Evolutionary conservation across 1,140 invertebrate species (phyloP).

Genomic region (Drosophila malerkotliana): DNA sequence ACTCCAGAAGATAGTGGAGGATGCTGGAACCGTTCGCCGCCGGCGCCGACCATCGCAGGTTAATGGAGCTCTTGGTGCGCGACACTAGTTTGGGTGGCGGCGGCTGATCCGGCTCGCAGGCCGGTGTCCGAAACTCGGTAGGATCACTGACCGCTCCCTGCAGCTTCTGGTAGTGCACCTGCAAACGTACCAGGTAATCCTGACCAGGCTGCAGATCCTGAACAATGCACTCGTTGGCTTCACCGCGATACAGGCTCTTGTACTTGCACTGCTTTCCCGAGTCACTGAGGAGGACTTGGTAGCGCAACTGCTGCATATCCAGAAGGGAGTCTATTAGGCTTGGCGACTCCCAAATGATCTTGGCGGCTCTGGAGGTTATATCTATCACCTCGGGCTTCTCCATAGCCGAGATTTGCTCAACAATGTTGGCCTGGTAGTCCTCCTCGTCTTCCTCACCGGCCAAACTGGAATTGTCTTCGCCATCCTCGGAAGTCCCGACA

Average conservation of each 20-base stretch:
- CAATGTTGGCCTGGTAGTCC: slow-evolving; percentile 86
- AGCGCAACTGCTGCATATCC: slow-evolving; percentile 87
- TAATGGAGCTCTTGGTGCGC: slow-evolving; percentile 86
- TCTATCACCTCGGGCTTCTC: slow-evolving; percentile 91
- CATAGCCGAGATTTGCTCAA: slow-evolving; percentile 89
- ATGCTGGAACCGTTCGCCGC: slow-evolving; percentile 92
- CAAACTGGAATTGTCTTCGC: slow-evolving; percentile 88
- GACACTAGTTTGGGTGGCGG: slow-evolving; percentile 86
- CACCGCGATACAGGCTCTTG: slow-evolving; percentile 91
- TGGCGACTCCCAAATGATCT: slow-evolving; percentile 91
- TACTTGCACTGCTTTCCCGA: slow-evolving; percentile 90
- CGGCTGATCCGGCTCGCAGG: slow-evolving; percentile 88
- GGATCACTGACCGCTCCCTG: slow-evolving; percentile 85
- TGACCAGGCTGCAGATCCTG: slow-evolving; percentile 92
- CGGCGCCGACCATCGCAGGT: slow-evolving; percentile 88
- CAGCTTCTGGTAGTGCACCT: slow-evolving; percentile 85
- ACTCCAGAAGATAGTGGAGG: slow-evolving; percentile 91
- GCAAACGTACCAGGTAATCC: slow-evolving; percentile 91
- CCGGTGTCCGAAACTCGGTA: slow-evolving; percentile 86
- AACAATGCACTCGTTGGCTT: slow-evolving; percentile 89
- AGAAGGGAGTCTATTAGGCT: slow-evolving; percentile 85
- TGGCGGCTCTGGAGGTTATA: slow-evolving; percentile 90
- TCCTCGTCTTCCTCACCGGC: slow-evolving; percentile 87
- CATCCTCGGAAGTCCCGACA: slow-evolving; percentile 87
- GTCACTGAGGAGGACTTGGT: slow-evolving; percentile 91